Evolutionary conservation across 2,797 vertebrate species (phyloP).

Genomic region (Acipenser oxyrinchus): DNA sequence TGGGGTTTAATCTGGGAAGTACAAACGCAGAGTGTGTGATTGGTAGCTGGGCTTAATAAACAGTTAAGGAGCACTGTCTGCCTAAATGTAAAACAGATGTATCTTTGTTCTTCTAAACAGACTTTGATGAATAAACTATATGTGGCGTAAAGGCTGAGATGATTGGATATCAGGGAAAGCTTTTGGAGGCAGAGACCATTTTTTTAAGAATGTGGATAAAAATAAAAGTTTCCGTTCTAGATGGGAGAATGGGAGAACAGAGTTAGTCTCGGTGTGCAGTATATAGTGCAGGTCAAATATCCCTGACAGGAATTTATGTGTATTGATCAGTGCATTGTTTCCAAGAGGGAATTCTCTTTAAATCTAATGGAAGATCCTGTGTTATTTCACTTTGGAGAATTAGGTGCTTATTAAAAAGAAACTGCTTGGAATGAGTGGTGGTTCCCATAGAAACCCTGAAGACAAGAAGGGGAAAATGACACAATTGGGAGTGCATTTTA

Average conservation of each 20-base stretch:
- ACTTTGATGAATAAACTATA: conserved; percentile 76
- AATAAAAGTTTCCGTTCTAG: conserved; percentile 42
- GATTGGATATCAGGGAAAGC: conserved; percentile 49
- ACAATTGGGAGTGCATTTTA: conserved; percentile 37
- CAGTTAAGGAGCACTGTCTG: conserved; percentile 63
- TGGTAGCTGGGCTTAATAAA: conserved; percentile 74
- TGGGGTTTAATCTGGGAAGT: conserved; percentile 59
- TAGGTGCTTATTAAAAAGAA: too few relatives aligned
- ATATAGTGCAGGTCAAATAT: too few relatives aligned
- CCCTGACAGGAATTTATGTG: too few relatives aligned
- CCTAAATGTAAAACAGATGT: conserved; percentile 72
- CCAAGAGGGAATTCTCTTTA: too few relatives aligned
- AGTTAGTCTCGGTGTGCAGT: conserved; percentile 47
- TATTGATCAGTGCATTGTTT: too few relatives aligned
- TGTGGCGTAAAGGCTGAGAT: conserved; percentile 65
- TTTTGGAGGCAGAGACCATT: conserved; percentile 56
- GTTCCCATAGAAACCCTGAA: background rate
- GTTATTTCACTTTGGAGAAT: too few relatives aligned
- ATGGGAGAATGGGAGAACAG: conserved; percentile 50
- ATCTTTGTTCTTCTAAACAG: conserved; percentile 72
- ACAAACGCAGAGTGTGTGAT: conserved; percentile 56
- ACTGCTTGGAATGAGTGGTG: too few relatives aligned
- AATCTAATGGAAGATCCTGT: too few relatives aligned
- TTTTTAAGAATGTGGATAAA: conserved; percentile 51
- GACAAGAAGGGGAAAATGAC: conserved; percentile 7